Evolutionary conservation across 2,797 vertebrate species (phyloP).

Genomic region (Gobio occitaniae): DNA sequence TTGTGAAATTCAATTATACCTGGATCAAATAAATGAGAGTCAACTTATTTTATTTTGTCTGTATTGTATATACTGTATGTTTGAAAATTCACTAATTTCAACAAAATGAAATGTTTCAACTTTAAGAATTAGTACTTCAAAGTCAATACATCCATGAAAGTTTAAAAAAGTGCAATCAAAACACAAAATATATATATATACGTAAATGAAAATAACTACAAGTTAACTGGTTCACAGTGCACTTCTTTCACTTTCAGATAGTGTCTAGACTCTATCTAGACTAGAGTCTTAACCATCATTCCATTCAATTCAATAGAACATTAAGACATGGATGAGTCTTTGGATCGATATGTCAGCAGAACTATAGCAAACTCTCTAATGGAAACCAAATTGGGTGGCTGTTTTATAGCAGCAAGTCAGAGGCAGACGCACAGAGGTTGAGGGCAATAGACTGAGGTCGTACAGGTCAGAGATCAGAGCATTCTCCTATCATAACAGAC

Average conservation of each 20-base stretch:
- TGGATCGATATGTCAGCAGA: constrained; percentile 51
- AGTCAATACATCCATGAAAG: background rate
- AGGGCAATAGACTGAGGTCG: constrained; percentile 57
- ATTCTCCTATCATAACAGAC: constrained; percentile 56
- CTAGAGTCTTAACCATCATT: constrained; percentile 17
- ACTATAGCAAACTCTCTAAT: constrained; percentile 50
- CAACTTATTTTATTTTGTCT: background rate
- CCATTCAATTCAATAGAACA: constrained; percentile 35
- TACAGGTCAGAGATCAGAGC: constrained; percentile 59
- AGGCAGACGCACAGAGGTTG: constrained; percentile 40
- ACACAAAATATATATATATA: too few species aligned
- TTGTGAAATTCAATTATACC: background rate
- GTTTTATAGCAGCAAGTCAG: constrained; percentile 47
- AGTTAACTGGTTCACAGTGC: background rate
- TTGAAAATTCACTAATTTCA: background rate
- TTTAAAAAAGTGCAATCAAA: too few species aligned
- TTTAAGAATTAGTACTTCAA: background rate
- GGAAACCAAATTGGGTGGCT: constrained; percentile 57
- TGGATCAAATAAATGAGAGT: background rate
- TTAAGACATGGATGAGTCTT: constrained; percentile 34
- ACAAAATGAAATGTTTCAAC: background rate
- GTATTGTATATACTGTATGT: background rate
- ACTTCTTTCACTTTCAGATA: constrained; percentile 28
- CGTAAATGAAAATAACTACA: background rate
- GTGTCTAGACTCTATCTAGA: background rate